Base-by-base conservation (phyloP, 2,797 vertebrate genomes). In the Mastacembelus armatus region DNA sequence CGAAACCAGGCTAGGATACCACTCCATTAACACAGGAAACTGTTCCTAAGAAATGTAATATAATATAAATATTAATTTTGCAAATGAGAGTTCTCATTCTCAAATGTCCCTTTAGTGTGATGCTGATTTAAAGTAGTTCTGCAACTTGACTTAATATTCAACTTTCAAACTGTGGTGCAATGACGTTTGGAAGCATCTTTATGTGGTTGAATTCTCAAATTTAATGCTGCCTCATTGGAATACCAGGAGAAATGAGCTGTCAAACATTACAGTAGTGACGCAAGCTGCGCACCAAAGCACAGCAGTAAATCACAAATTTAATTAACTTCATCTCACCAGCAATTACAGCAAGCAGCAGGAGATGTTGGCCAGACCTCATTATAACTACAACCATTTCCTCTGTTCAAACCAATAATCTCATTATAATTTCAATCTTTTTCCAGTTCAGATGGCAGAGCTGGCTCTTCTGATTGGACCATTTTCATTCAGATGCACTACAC, bases 331-430 rank as follows among this genome's bases (percentile, higher is more conserved):
- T 69, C 66, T 86, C 79, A 65, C 42, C 74, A 77, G 70, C 78
- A 78, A 83, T 89, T 72, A 74, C 36, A 57, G 66, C 58, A 7
- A 65, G 42, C 57, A 75, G 57, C 47, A 18, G 56, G 63, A 47
- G 69, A 88, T 22, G 72, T 2, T 69, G 55, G 40, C 68, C 89
- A 88, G 88, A 74, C 19, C 82, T 84, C 75, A 29, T 74, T 78
- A 24, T 56, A 56, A 81, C 68, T 45, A 30, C 64, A 50, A 38
- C 49, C 70, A 78, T 78, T 84, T 90, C 85, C 85, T 85, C 51
- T 47, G 44, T 24, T 58, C 43, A 77, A 50, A 84, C 45, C 40
- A 45, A 63, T 56, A 11, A 83, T 74, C 39, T 56, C 40, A 62
- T 86, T 66, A 78, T 10, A 38, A 76, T 57, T 56, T 29, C n/a